phyloP scores from a whole-genome alignment of 2,113 vertebrate species.

The Oenanthe oenanthe region DNA sequence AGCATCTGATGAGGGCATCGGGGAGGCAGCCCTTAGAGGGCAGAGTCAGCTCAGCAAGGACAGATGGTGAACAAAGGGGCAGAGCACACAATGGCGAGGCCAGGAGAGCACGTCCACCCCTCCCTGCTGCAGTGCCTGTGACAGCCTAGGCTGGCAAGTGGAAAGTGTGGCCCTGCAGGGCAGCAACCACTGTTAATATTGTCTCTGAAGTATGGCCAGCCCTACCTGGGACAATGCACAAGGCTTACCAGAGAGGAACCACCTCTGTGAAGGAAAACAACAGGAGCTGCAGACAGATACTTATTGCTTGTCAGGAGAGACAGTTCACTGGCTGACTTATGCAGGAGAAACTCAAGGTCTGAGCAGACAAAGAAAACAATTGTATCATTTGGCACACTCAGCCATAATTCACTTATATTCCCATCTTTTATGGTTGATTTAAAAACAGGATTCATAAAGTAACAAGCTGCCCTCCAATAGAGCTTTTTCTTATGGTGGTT shows the following conservation, averaged over 20 bases:
- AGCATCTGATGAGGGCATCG: conserved; percentile 38
- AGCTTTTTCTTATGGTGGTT: background rate
- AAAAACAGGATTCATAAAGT: background rate
- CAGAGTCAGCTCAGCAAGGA: conserved; percentile 52
- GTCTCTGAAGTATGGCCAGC: background rate
- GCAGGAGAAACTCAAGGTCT: background rate
- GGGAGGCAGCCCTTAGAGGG: conserved; percentile 65
- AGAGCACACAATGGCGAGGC: background rate
- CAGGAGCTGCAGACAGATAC: accelerated
- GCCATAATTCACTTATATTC: background rate
- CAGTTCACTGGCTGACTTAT: background rate
- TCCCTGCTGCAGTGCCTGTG: background rate
- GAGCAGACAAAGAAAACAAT: background rate
- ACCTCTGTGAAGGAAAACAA: background rate
- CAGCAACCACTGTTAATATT: background rate
- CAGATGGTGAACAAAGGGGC: conserved; percentile 79
- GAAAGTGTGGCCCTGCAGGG: background rate
- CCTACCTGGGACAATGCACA: background rate
- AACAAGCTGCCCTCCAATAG: background rate
- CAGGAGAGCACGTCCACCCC: background rate
- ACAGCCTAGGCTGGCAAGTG: background rate
- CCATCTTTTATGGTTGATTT: background rate
- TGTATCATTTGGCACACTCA: background rate
- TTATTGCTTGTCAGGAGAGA: background rate
- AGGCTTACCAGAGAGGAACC: background rate